These are phyloP conservation scores for Centropus unirufus DNA, from an alignment of 2,113 vertebrate genomes.

Conservation along the genomic window DNA sequence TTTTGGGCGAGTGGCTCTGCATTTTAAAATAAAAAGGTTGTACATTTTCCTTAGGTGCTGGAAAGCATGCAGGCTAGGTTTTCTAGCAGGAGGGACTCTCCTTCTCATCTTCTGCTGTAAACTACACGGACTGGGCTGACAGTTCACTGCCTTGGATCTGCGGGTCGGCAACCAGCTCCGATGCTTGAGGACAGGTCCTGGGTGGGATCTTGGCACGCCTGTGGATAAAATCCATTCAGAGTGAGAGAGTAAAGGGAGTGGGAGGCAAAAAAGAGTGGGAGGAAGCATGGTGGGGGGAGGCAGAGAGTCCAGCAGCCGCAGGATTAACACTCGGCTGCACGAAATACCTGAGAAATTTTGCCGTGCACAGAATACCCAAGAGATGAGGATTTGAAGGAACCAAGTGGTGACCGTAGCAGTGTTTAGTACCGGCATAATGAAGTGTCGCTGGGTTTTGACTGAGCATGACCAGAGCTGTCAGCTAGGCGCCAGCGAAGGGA, in stretches of 20 bases:
- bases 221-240: not conserved
- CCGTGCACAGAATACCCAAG: not conserved
- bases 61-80: not conserved
- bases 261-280: fast-evolving
- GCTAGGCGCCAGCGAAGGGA: not conserved
- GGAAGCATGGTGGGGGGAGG: too few relatives aligned
- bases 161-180: not conserved
- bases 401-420: fast-evolving
- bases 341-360: not conserved
- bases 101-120: not conserved
- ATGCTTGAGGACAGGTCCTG: not conserved
- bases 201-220: not conserved
- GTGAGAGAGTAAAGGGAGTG: not conserved
- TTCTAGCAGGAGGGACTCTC: not conserved
- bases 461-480: not conserved
- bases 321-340: not conserved
- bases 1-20: not conserved
- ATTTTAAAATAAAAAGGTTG: not conserved
- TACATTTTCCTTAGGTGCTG: not conserved
- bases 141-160: not conserved
- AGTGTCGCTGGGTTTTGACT: not conserved
- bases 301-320: not conserved
- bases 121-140: not conserved
- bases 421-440: fast-evolving
- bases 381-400: not conserved